Evolutionary conservation across 35 echinoderm and acorn worm species (phyloP), one percentile per base, ranked within the genome.

Genomic region (Ophiothrix spiculata): DNA sequence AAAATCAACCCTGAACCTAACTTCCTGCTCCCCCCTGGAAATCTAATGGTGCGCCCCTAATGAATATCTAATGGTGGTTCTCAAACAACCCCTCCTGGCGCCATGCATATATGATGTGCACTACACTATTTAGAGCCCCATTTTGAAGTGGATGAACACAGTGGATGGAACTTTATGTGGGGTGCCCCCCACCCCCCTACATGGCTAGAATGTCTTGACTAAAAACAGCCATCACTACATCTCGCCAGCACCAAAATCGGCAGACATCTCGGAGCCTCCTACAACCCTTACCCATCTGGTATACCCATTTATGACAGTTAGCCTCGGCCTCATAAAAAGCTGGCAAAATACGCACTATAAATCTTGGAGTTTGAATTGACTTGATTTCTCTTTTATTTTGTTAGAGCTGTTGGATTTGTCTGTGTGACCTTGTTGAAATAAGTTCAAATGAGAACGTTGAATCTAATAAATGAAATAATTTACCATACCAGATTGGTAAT

Each of bases 271-370:
- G 87, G 88, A 90, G 88, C 88, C 88, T 64, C 40, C 29, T 15
- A 34, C 29, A 64, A 54, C 81, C 81, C 81, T 84, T 39, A 84
- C 81, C 64, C 88, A 90, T 84, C 79, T 90, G 88, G 28, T 90
- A 56, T 74, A 74, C 64, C 77, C 88, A 90, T 90, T 90, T 83
- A 80, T 40, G 60, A 25, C 40, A 56, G 78, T 6, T 25, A 82
- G 87, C 42, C 88, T 14, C 45, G 75, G 81, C 76, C 80, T 78
- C 88, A 90, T 90, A 90, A 90, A 90, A 90, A 84, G 74, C 81
- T 56, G 64, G 80, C 78, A 81, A 90, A 78, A 90, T 84, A 90
- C 82, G 75, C 79, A 77, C 88, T 36, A 89, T 89, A 84, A 90
- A 90, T 90, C 88, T 90, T 80, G 34, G 56, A 75, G 56, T 15